Percentiles rank a stretch among this genome's conserved stretches.
These are phyloP conservation scores for Julus scandinavius DNA, from an alignment of 2,888 invertebrate species.

Conservation along the genomic window DNA sequence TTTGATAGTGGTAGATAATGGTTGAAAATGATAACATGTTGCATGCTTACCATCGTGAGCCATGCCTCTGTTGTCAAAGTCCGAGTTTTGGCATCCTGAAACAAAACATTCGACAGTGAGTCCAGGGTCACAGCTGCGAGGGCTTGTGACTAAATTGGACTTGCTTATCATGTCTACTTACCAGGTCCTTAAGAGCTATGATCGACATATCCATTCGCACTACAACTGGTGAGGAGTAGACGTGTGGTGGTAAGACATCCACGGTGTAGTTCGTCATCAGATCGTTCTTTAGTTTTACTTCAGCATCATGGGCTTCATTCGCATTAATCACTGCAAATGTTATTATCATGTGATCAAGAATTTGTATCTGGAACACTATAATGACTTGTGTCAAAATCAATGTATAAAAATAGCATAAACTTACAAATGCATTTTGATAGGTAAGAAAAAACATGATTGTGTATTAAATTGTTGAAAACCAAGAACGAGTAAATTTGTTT, in stretches of 20 bases:
- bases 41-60: slow-evolving; percentile 14
- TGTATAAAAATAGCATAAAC: too few species aligned
- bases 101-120: not conserved
- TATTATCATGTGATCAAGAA: not conserved
- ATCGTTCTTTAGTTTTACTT: not conserved
- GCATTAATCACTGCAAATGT: not conserved
- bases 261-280: not conserved
- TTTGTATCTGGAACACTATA: too few species aligned
- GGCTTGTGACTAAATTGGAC: not conserved
- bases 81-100: slow-evolving; percentile 47
- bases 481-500: too few species aligned
- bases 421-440: too few species aligned
- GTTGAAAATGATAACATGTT: not conserved
- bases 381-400: too few species aligned
- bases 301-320: not conserved
- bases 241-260: not conserved
- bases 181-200: slow-evolving; percentile 21
- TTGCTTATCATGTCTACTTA: not conserved
- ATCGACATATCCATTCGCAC: not conserved
- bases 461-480: too few species aligned
- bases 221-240: not conserved
- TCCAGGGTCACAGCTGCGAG: too few species aligned
- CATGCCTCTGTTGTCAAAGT: slow-evolving; percentile 42
- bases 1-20: too few species aligned
- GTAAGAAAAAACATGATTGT: too few species aligned